These are phyloP conservation scores for Exocentrus adspersus DNA, from an alignment of 2,888 invertebrate genomes.

Conservation along the genomic window DNA sequence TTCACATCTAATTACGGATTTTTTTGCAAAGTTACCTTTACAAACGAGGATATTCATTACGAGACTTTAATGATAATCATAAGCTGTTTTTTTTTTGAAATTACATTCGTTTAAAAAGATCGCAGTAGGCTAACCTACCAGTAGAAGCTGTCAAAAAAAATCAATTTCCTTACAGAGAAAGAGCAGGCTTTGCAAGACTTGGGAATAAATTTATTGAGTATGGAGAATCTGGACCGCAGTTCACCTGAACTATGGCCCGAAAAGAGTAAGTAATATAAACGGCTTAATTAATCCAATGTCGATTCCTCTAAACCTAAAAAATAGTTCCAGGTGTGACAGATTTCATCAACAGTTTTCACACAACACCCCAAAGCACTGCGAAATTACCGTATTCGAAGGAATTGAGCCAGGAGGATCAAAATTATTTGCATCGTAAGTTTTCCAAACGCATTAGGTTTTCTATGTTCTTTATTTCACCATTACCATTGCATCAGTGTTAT, in stretches of 20 bases:
- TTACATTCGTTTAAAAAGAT: not conserved
- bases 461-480: too few relatives aligned
- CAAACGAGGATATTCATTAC: not conserved
- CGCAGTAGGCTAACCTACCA: conserved; percentile 20
- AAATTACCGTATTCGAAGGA: conserved; percentile 75
- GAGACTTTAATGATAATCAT: not conserved
- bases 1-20: conserved; percentile 3
- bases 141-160: conserved; percentile 46
- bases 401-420: conserved; percentile 78
- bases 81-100: not conserved
- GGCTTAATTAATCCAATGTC: too few relatives aligned
- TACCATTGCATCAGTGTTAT: too few relatives aligned
- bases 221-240: conserved; percentile 92
- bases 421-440: conserved; percentile 83
- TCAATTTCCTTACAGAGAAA: conserved; percentile 38
- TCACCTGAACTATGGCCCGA: conserved; percentile 98
- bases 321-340: conserved; percentile 91
- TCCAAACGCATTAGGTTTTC: too few relatives aligned
- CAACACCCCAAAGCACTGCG: conserved; percentile 67
- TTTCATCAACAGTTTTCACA: conserved; percentile 74
- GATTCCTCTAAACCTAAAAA: not conserved
- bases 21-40: conserved; percentile 7
- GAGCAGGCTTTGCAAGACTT: conserved; percentile 54
- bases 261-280: conserved; percentile 73
- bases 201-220: conserved; percentile 84